Percentiles rank a stretch among this genome's conserved stretches.
These are phyloP conservation scores for Axea sp. DNA, from an alignment of 2,888 invertebrate species.

Conservation along the genomic window DNA sequence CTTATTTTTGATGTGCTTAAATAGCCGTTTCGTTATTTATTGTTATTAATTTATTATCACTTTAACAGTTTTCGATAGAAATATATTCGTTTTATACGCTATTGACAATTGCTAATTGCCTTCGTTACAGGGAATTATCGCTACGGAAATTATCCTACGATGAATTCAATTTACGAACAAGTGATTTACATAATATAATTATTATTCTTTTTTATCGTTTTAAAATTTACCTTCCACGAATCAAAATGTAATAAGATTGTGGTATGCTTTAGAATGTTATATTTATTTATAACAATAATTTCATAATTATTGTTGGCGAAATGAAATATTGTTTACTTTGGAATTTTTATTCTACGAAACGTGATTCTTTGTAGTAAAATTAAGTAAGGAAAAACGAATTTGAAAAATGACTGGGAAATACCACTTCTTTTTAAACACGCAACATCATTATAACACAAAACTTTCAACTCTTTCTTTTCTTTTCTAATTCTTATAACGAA, in stretches of 20 bases:
- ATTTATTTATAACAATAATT: too few relatives aligned
- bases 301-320: too few relatives aligned
- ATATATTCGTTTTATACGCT: constrained; percentile 46
- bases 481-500: too few relatives aligned
- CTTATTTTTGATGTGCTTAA: constrained; percentile 75
- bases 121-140: constrained; percentile 37
- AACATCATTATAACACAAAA: too few relatives aligned
- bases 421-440: too few relatives aligned
- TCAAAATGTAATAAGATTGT: constrained; percentile 4
- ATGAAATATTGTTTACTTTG: too few relatives aligned
- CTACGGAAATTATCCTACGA: constrained; percentile 42
- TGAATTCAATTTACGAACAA: constrained; percentile 21
- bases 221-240: not conserved
- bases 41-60: constrained; percentile 24
- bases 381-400: too few relatives aligned
- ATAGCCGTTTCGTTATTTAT: constrained; percentile 48
- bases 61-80: constrained; percentile 54
- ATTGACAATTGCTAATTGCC: constrained; percentile 55
- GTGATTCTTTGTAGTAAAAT: too few relatives aligned
- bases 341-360: too few relatives aligned
- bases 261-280: constrained; percentile 4
- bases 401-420: too few relatives aligned
- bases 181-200: constrained; percentile 12
- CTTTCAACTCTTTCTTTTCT: too few relatives aligned
- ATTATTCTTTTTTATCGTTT: constrained; percentile 12